phyloP scores from a whole-genome alignment of 2,888 invertebrate species.

The Opisthograptis luteolata region DNA sequence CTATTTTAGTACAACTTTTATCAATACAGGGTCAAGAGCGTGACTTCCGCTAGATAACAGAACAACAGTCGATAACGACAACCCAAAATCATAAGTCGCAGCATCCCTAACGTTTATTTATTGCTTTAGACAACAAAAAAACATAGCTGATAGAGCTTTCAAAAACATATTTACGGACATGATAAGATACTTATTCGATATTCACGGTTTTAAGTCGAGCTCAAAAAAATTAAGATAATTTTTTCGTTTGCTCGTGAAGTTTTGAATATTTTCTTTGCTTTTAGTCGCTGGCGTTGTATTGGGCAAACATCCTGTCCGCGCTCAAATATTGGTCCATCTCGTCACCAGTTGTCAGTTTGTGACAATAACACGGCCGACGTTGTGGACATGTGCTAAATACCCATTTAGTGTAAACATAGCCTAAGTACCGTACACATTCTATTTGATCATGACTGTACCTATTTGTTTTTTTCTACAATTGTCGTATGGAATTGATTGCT shows the following conservation, averaged over 20 bases:
- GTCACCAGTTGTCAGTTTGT: constrained; percentile 48
- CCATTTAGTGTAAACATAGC: constrained; percentile 44
- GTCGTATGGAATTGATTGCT: too few relatives aligned
- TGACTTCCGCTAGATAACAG: constrained; percentile 74
- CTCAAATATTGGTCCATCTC: constrained; percentile 72
- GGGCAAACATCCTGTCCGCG: constrained; percentile 76
- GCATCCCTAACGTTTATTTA: constrained; percentile 64
- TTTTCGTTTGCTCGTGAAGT: constrained; percentile 60
- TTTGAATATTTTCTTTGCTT: constrained; percentile 73
- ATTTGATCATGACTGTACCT: too few relatives aligned
- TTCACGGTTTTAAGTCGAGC: constrained; percentile 43
- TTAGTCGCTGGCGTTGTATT: constrained; percentile 69
- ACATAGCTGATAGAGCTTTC: constrained; percentile 43
- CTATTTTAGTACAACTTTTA: constrained; percentile 65
- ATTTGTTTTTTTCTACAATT: too few relatives aligned
- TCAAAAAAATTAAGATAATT: constrained; percentile 47
- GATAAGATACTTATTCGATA: constrained; percentile 60
- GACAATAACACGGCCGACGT: constrained; percentile 58
- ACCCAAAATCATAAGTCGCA: constrained; percentile 49
- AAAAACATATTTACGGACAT: constrained; percentile 49
- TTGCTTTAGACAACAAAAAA: constrained; percentile 59
- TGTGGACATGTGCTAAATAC: constrained; percentile 70
- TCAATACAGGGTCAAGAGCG: constrained; percentile 78
- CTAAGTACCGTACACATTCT: constrained; percentile 7
- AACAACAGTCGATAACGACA: constrained; percentile 46